Evolutionary conservation across 2,888 invertebrate genomes (phyloP).

Genomic region (Punctoribates punctum): DNA sequence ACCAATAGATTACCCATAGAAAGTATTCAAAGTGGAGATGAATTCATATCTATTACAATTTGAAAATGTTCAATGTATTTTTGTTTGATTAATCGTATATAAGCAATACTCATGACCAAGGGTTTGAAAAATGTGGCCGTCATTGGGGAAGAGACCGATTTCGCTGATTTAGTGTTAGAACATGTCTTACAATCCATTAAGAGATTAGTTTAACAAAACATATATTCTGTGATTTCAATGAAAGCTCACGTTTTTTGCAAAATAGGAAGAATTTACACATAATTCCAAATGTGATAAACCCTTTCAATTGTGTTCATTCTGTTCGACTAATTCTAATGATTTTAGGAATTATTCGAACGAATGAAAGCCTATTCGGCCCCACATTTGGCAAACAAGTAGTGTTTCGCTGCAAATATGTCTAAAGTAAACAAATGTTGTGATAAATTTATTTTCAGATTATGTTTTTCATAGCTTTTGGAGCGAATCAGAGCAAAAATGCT

Average conservation of each 20-base stretch:
- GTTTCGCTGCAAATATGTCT: no score
- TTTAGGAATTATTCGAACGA: background rate
- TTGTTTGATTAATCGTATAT: no score
- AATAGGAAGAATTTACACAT: background rate
- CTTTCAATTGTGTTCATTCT: background rate
- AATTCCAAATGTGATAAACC: background rate
- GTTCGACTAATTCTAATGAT: background rate
- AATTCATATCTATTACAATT: no score
- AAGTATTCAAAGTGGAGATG: no score
- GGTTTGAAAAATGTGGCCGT: background rate
- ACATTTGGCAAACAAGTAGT: no score
- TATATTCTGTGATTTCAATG: background rate
- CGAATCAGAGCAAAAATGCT: no score
- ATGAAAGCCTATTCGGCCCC: background rate
- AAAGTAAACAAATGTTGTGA: no score
- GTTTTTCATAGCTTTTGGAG: no score
- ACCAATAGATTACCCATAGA: no score
- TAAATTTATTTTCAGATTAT: no score
- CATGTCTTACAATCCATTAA: slow-evolving; percentile 16
- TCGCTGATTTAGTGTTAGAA: background rate
- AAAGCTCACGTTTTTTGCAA: background rate
- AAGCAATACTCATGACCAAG: no score
- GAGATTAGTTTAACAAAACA: slow-evolving; percentile 5
- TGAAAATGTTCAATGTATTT: no score
- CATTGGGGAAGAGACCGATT: background rate